These are phyloP conservation scores for Narcine bancroftii DNA, from an alignment of 2,113 vertebrate species.

Conservation along the genomic window DNA sequence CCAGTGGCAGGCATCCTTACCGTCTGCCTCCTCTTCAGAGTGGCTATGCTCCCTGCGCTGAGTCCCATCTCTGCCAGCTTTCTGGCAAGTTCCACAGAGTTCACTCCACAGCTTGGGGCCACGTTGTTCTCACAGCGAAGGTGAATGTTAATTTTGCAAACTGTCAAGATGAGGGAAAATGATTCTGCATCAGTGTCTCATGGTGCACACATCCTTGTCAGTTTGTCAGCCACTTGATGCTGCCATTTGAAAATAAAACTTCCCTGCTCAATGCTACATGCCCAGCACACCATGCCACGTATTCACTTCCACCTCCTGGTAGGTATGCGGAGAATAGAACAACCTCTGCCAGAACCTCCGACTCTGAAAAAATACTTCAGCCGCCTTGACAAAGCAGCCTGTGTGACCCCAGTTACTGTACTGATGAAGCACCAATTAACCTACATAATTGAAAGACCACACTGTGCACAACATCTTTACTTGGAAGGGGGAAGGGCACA, in stretches of 20 bases:
- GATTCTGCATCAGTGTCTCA: not conserved
- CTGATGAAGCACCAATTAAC: not conserved
- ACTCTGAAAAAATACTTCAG: not conserved
- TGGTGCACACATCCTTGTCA: not conserved
- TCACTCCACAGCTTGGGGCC: conserved; percentile 88
- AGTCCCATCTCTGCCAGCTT: conserved; percentile 87
- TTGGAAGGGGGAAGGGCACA: not conserved
- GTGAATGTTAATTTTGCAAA: conserved; percentile 96
- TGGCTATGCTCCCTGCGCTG: conserved; percentile 71
- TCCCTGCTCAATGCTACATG: too few species aligned
- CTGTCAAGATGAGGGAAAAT: conserved; percentile 48
- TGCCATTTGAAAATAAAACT: not conserved
- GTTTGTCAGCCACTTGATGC: too few species aligned
- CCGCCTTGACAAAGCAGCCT: not conserved
- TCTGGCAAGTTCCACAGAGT: conserved; percentile 83
- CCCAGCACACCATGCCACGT: not conserved
- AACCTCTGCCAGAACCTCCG: not conserved
- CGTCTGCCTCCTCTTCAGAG: conserved; percentile 16
- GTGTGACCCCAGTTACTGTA: not conserved
- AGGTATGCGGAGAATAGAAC: not conserved
- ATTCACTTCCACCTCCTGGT: not conserved
- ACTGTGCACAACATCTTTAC: not conserved
- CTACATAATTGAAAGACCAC: not conserved
- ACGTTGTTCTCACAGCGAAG: conserved; percentile 87
- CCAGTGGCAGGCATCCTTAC: not conserved